Base-by-base conservation (phyloP, 2,888 invertebrate species). In the Drosophila aldrichi region DNA sequence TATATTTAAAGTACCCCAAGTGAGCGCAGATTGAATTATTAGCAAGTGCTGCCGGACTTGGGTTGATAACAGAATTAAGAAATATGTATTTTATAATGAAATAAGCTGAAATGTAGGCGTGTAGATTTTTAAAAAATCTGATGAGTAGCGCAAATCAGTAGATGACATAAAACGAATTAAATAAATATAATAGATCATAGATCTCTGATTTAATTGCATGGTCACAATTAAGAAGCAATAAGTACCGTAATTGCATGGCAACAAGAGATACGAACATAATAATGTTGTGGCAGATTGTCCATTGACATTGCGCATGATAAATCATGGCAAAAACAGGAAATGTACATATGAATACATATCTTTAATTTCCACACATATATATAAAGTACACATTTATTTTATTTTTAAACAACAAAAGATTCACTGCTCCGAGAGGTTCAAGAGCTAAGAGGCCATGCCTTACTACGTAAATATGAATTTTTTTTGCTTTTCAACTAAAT, bases 271-370 rank as follows among this genome's bases (percentile, higher is more conserved):
- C n/a, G n/a, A n/a, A n/a, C n/a, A n/a, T n/a, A n/a, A n/a, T n/a
- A n/a, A n/a, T n/a, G n/a, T n/a, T n/a, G n/a, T n/a, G n/a, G n/a
- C n/a, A n/a, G n/a, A n/a, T n/a, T n/a, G n/a, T n/a, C n/a, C n/a
- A n/a, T 56, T 54, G 46, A 16, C 40, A 59, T 64, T 69, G 59
- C n/a, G 55, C 69, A 48, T 63, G 64, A 78, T 65, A 74, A 63
- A 58, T 52, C 32, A 38, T 56, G 62, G 63, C 48, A 59, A 55
- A 68, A 65, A 75, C 63, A 70, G 70, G 63, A 77, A 77, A 55
- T 46, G 41, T 29, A 40, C 38, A 38, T 16, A 16, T 38, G 3
- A 3, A 2, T 16, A 38, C 5, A 16, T 38, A 38, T 29, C 29
- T 29, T 29, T 29, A 29, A 29, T 29, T 29, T 29, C 8, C 29